A percentile compares a stretch with the other conserved stretches of the same genome.
Conservation (phyloP, 1,140 invertebrate genomes). For the Trichonephila clavata region DNA sequence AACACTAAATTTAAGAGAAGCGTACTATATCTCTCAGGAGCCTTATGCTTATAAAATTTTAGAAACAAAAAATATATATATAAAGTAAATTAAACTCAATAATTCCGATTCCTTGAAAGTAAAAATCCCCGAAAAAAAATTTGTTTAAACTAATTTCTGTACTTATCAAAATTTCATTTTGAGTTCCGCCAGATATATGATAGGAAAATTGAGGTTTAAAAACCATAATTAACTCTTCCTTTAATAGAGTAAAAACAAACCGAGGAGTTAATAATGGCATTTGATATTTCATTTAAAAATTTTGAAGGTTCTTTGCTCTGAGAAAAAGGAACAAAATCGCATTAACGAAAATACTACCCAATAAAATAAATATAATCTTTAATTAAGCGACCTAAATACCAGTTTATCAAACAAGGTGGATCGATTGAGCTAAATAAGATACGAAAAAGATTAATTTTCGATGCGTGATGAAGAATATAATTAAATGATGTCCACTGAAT, state of each 20-base stretch:
- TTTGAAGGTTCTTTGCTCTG: background rate
- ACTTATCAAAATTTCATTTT: background rate
- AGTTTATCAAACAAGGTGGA: background rate
- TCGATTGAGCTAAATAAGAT: background rate
- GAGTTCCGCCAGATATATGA: background rate
- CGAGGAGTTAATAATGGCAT: background rate
- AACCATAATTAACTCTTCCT: background rate
- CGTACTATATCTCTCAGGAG: too few species aligned
- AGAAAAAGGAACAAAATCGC: background rate
- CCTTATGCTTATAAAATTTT: too few species aligned
- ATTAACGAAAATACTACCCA: background rate
- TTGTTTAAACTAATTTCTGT: background rate
- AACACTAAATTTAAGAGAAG: too few species aligned
- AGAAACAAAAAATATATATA: too few species aligned
- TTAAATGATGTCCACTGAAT: background rate
- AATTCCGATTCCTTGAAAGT: background rate
- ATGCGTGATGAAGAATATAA: background rate
- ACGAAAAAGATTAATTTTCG: background rate
- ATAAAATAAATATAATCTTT: constrained; percentile 12
- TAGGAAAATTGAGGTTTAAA: background rate
- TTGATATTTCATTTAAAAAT: constrained; percentile 27
- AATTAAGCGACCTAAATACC: background rate
- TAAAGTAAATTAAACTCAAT: background rate
- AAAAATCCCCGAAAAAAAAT: background rate
- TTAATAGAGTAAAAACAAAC: background rate